Conservation (phyloP, 2,113 vertebrate genomes). For the Ahaetulla prasina region DNA sequence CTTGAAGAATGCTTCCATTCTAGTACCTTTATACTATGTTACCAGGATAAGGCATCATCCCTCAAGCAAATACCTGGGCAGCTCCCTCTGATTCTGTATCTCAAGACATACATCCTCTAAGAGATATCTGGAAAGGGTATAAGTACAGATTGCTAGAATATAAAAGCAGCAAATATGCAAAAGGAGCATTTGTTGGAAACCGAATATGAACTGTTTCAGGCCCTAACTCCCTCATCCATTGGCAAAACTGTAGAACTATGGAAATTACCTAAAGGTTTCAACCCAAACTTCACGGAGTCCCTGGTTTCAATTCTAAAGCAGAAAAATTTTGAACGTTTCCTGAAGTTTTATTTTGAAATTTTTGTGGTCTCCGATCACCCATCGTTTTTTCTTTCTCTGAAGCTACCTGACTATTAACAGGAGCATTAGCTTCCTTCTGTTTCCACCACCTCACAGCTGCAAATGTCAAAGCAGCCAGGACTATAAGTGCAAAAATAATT, state of each 20-base stretch:
- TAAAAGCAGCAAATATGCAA: neutral
- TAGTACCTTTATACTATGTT: neutral
- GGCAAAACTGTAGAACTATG: neutral
- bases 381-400: neutral
- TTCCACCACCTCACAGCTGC: neutral
- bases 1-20: neutral
- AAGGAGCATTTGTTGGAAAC: neutral
- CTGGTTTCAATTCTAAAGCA: neutral
- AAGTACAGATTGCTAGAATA: neutral
- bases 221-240: neutral
- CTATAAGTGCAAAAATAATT: neutral
- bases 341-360: neutral
- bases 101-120: neutral
- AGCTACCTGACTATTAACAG: neutral
- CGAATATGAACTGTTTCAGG: neutral
- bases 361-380: neutral
- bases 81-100: neutral
- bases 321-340: neutral
- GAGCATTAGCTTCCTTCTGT: neutral
- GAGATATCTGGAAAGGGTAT: neutral
- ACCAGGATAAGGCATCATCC: neutral
- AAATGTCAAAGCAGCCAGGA: neutral
- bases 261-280: neutral
- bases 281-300: neutral
- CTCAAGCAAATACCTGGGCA: neutral